These are phyloP conservation scores for Chascanopsetta lugubris DNA, from an alignment of 2,113 vertebrate genomes.

Conservation along the genomic window DNA sequence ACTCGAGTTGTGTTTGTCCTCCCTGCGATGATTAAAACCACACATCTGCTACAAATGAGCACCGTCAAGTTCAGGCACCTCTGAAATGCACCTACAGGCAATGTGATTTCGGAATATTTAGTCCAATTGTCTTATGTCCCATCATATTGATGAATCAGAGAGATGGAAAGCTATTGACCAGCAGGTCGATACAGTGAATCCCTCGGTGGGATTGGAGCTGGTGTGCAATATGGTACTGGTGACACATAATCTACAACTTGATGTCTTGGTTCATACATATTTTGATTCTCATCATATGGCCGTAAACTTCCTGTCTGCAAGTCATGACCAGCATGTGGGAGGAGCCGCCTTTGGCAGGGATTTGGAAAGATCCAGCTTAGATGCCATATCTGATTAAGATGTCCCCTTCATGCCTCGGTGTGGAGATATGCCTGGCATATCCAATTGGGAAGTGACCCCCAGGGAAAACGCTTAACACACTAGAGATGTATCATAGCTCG, in stretches of 20 bases:
- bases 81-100: not conserved
- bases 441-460: not conserved
- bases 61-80: not conserved
- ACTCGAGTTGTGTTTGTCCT: not conserved
- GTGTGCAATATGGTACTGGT: not conserved
- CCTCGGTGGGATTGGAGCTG: not conserved
- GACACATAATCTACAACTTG: not conserved
- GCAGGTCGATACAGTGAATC: not conserved
- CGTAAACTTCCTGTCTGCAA: not conserved
- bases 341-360: not conserved
- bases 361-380: not conserved
- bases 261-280: not conserved
- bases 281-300: not conserved
- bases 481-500: not conserved
- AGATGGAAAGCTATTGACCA: not conserved
- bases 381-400: conserved; percentile 1
- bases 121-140: not conserved
- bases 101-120: not conserved
- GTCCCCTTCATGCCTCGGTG: not conserved
- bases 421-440: too few species aligned
- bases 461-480: not conserved
- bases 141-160: not conserved
- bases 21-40: not conserved
- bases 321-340: not conserved
- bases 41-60: not conserved